Conservation (phyloP, 2,888 invertebrate genomes). For the Neoscelio sp. region DNA sequence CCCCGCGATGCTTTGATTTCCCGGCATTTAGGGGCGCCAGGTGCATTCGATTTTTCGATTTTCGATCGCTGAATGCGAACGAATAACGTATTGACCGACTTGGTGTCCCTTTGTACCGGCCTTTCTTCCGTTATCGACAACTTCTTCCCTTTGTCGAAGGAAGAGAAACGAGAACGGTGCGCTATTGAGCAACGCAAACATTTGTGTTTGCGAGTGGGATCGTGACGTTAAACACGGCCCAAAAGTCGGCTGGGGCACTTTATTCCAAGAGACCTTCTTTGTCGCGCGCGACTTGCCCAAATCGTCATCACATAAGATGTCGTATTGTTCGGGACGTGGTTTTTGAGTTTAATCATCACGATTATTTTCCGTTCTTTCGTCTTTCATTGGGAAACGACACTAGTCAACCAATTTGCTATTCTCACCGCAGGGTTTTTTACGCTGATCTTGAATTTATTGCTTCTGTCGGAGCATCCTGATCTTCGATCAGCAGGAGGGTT, state of each 20-base stretch:
- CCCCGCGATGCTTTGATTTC: conserved; percentile 15
- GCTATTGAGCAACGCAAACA: conserved; percentile 10
- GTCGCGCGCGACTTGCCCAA: conserved; percentile 54
- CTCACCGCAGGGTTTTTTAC: conserved; percentile 38
- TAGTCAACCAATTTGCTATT: conserved; percentile 66
- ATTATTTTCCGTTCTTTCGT: conserved; percentile 5
- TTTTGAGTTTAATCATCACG: conserved; percentile 49
- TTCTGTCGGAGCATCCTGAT: no score
- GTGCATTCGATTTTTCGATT: conserved; percentile 28
- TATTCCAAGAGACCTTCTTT: conserved; percentile 44
- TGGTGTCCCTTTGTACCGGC: conserved; percentile 32
- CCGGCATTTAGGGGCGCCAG: conserved; percentile 30
- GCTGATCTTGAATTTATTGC: conserved; percentile 57
- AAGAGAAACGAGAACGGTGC: neutral
- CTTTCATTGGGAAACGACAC: conserved; percentile 19
- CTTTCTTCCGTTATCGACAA: conserved; percentile 21
- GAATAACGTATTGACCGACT: conserved; percentile 31
- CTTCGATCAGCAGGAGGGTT: no score
- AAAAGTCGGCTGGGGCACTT: conserved; percentile 17
- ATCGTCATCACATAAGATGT: conserved; percentile 48
- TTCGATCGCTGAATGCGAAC: conserved; percentile 16
- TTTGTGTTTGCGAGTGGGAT: conserved; percentile 16
- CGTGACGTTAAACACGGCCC: conserved; percentile 18
- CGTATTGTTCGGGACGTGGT: conserved; percentile 23
- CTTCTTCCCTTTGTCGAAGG: neutral